Evolutionary conservation across 2,113 vertebrate species (phyloP), one percentile per base, ranked within the genome.

Genomic region (Caloenas nicobarica): DNA sequence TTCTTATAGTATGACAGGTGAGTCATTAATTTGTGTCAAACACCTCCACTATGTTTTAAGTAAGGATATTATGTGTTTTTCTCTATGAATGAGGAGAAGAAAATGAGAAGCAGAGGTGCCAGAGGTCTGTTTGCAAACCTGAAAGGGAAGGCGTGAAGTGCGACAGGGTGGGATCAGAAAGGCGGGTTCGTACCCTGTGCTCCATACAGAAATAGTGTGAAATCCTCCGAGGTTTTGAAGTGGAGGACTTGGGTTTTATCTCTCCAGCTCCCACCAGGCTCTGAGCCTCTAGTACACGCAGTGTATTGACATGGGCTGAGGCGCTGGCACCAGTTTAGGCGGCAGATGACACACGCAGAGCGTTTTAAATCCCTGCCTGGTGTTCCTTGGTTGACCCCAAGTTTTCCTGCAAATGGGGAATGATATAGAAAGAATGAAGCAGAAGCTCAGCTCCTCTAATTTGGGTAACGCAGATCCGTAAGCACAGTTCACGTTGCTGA

Each of bases 71-170:
- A 48, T 12, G 56, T 61, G n/a, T 69, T 95, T 92, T 77, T 54
- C 72, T 84, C n/a, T 26, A 3, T 53, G 81, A 89, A 83, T 21
- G 18, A 89, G 77, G 72, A 56, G 7, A 70, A 86, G 86, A 46
- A 93, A 89, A 82, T 7, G 73, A 84, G 79, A 78, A 53, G n/a
- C 5, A 33, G 68, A 60, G 51, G 54, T 73, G 50, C 62, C 2
- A 0, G 82, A 70, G 89, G 81, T 89, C 28, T 95, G 94, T 94
- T 93, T 96, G 91, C 85, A 90, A 86, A 95, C 87, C 87, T 56
- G 82, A 48, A 62, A 73, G 89, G 81, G 44, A 29, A 77, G 38
- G 56, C 66, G 89, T 34, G 76, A 88, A 76, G 72, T 2, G 48
- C 0, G 8, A 0, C 61, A 17, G 81, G 44, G 62, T 33, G 68